Evolutionary conservation across 2,797 vertebrate genomes (phyloP).

Genomic region (Lepus oiostolus): DNA sequence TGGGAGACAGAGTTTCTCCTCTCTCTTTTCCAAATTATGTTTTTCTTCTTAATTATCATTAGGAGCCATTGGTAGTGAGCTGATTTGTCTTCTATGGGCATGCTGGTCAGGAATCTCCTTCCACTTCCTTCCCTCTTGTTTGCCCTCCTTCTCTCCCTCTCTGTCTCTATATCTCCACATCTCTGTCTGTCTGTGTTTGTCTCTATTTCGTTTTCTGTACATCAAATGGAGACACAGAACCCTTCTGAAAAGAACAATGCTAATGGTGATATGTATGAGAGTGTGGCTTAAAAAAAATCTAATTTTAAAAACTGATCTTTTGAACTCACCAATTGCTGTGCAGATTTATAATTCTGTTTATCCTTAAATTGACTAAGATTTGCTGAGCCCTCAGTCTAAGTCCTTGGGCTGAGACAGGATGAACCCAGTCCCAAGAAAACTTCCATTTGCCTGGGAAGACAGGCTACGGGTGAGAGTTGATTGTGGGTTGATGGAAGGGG

Average conservation of each 20-base stretch:
- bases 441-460: neutral
- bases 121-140: neutral
- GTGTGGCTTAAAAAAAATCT: neutral
- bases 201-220: neutral
- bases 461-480: neutral
- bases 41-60: slow-evolving; percentile 48
- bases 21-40: neutral
- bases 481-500: neutral
- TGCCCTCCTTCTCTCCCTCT: neutral
- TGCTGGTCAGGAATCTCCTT: neutral
- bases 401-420: neutral
- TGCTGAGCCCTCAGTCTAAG: neutral
- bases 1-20: neutral
- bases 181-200: neutral
- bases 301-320: slow-evolving; percentile 53
- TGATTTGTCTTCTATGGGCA: neutral
- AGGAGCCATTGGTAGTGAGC: neutral
- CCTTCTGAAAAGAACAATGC: neutral
- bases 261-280: neutral
- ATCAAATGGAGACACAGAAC: neutral
- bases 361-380: neutral
- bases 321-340: neutral
- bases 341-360: neutral
- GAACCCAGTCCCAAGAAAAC: neutral
- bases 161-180: no score